Conservation (phyloP, 2,113 vertebrate species). For the Amia ocellicauda region DNA sequence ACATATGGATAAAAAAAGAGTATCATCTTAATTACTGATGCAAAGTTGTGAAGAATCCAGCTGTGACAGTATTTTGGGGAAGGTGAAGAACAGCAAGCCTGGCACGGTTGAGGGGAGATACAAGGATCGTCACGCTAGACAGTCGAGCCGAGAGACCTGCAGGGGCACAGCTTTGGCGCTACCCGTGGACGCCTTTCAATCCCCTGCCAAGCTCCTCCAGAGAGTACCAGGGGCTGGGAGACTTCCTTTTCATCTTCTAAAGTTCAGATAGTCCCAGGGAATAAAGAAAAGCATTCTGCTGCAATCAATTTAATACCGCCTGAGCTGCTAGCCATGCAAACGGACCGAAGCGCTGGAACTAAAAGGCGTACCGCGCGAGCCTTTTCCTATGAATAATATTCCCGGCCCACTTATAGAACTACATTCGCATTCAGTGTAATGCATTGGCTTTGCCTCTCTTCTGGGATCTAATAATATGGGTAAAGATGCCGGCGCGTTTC, state of each 20-base stretch:
- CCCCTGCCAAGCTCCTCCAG: neutral
- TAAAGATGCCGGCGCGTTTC: conserved; percentile 32
- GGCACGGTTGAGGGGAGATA: neutral
- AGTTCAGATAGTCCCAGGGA: conserved; percentile 1
- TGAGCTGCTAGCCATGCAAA: neutral
- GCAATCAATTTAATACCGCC: neutral
- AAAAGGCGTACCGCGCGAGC: neutral
- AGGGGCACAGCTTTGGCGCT: too few species aligned
- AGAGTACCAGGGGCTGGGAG: neutral
- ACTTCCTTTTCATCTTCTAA: neutral
- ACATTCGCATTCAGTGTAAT: neutral
- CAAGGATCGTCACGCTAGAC: neutral
- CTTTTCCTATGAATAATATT: conserved; percentile 5
- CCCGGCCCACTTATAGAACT: neutral
- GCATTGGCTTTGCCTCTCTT: neutral
- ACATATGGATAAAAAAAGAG: too few species aligned
- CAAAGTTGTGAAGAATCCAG: too few species aligned
- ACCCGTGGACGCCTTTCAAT: too few species aligned
- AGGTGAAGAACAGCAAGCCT: too few species aligned
- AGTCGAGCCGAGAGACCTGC: neutral
- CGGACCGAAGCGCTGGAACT: neutral
- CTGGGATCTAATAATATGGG: conserved; percentile 28
- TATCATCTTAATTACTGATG: too few species aligned
- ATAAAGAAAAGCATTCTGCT: neutral
- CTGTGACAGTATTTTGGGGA: too few species aligned